Conservation (phyloP, 23 tunicate species). For the Trididemnum clinides region DNA sequence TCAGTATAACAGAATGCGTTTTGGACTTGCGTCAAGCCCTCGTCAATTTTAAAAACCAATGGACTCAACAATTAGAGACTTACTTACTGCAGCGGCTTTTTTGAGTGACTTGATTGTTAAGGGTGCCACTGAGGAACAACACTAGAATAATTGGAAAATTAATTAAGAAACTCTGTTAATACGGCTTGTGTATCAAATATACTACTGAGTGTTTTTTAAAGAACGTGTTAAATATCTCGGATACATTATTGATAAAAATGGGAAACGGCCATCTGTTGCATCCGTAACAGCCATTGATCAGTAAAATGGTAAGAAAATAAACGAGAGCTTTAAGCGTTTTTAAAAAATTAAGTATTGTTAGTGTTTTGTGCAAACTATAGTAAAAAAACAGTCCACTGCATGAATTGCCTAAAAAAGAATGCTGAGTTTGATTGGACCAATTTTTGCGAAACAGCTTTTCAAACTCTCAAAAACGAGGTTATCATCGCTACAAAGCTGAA, state of each 20-base stretch:
- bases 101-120: background rate
- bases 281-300: background rate
- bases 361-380: too few species aligned
- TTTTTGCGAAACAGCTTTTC: too few species aligned
- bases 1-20: slow-evolving; percentile 3
- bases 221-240: background rate
- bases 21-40: slow-evolving; percentile 12
- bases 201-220: background rate
- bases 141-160: background rate
- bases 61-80: background rate
- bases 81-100: background rate
- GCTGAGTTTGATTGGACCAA: too few species aligned
- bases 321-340: background rate
- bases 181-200: slow-evolving; percentile 4
- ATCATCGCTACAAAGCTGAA: too few species aligned
- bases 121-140: background rate
- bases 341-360: too few species aligned
- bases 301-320: background rate
- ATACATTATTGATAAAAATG: background rate
- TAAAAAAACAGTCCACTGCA: background rate
- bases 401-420: background rate
- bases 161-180: background rate
- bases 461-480: too few species aligned
- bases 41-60: slow-evolving; percentile 8
- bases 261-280: background rate